A percentile compares a stretch with the other conserved stretches of the same genome.
These are phyloP conservation scores for Therioaphis trifolii DNA, from an alignment of 2,888 invertebrate species.

Conservation along the genomic window DNA sequence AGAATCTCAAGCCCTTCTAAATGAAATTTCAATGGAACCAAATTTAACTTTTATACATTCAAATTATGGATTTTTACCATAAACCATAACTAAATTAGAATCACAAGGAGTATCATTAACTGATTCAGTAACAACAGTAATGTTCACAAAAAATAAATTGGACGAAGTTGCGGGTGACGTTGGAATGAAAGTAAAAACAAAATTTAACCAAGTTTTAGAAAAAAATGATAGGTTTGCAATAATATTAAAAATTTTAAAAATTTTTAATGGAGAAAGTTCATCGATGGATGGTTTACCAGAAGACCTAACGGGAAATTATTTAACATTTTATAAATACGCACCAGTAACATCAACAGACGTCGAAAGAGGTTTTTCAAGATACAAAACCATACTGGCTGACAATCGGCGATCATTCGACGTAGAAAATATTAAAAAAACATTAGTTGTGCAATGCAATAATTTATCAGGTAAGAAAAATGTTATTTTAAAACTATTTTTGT, in stretches of 20 bases:
- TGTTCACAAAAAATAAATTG: no score
- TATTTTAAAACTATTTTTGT: constrained; percentile 3
- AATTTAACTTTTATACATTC: no score
- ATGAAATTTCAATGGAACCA: no score
- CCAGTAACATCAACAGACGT: background rate
- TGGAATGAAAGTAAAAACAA: no score
- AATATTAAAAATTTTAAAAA: background rate
- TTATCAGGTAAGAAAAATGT: constrained; percentile 12
- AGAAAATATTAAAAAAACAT: background rate
- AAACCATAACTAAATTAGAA: no score
- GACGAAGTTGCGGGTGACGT: no score
- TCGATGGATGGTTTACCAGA: background rate
- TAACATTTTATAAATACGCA: background rate
- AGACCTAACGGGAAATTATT: background rate
- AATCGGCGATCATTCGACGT: background rate
- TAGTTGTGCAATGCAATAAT: constrained; percentile 13
- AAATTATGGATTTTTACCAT: no score
- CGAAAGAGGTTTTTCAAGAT: background rate
- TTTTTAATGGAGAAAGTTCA: background rate
- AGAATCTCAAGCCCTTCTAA: no score
- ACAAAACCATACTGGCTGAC: background rate
- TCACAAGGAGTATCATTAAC: constrained; percentile 18
- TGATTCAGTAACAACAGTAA: no score
- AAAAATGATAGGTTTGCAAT: background rate
- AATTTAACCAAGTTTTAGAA: background rate